phyloP scores from a whole-genome alignment of 92 coral and sea anemone genomes.

The Hydrozoanthus gracilis region DNA sequence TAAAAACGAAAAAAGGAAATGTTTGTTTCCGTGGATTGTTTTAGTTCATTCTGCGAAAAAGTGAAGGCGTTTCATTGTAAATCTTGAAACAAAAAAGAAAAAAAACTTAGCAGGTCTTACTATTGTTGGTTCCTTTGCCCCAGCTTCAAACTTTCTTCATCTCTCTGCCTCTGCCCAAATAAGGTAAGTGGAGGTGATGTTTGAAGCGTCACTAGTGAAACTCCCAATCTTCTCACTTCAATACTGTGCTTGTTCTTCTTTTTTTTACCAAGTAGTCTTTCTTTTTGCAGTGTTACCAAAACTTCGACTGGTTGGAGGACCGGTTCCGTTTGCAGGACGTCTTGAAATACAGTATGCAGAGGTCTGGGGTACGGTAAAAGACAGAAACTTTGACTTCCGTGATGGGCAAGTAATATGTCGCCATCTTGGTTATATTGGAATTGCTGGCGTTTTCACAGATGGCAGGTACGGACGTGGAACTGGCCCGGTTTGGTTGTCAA shows the following conservation, averaged over 20 bases:
- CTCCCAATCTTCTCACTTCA: background rate
- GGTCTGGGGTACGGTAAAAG: conserved; percentile 37
- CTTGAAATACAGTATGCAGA: conserved; percentile 27
- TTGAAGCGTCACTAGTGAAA: background rate
- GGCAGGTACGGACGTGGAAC: conserved; percentile 36
- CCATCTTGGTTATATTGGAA: conserved; percentile 23
- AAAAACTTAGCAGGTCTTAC: too few relatives aligned
- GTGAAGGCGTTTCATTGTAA: too few relatives aligned
- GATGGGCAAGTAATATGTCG: conserved; percentile 43
- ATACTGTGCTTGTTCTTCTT: background rate
- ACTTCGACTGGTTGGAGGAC: conserved; percentile 33
- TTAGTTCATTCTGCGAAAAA: too few relatives aligned
- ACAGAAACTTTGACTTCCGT: conserved; percentile 33
- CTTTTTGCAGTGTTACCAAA: background rate
- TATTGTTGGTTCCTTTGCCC: too few relatives aligned
- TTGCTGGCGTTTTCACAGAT: background rate
- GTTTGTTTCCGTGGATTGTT: too few relatives aligned
- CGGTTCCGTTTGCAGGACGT: conserved; percentile 43
- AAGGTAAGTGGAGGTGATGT: too few relatives aligned
- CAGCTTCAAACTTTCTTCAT: too few relatives aligned
- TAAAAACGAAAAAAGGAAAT: too few relatives aligned
- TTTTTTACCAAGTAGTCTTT: background rate
- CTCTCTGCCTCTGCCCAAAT: too few relatives aligned
- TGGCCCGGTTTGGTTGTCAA: conserved; percentile 28
- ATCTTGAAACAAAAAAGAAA: too few relatives aligned